Base-by-base conservation (phyloP, 2,888 invertebrate genomes). In the Ochropacha duplaris region DNA sequence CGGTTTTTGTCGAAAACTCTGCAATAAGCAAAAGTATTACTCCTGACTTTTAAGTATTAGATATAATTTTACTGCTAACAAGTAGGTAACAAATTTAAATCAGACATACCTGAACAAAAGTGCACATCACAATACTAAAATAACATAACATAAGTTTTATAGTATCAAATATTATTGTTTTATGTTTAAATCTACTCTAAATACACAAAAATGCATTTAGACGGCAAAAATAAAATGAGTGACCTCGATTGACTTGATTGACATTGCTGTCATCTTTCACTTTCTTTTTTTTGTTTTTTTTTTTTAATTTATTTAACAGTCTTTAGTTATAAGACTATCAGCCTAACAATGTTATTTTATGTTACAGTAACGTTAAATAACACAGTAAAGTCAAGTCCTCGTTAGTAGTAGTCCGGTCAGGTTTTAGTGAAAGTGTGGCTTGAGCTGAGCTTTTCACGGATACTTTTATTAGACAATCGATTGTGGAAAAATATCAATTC, bases 211-310 rank as follows among this genome's bases (percentile, higher is more conserved):
- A 88, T 82, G 87, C 90, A 90, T 76, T n/a, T 79, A 87, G 14
- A 44, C 44, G 19, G 90, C 91, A 92, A 31, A 12, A 12, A 6
- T 4, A 85, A 81, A 81, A 24, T 24, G n/a, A 80, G 84, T 89
- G 92, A 92, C 92, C 92, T 92, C 91, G 90, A 87, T 86, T 83
- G 72, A 76, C 78, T 82, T 77, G 79, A 84, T 82, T 77, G 79
- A 84, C 85, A 81, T 44, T 44, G 44, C 80, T 84, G 83, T 86
- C 84, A 88, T 88, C 87, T 90, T 88, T 85, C 80, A 76, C 74
- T 79, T 76, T 74, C 79, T 4, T n/a, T n/a, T n/a, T n/a, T n/a
- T n/a, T n/a, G n/a, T n/a, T n/a, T n/a, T n/a, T n/a, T n/a, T n/a
- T n/a, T n/a, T n/a, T n/a, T n/a, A n/a, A n/a, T n/a, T n/a, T n/a